Evolutionary conservation across 2,888 invertebrate species (phyloP), one percentile per base, ranked within the genome.

Genomic region (Amiota communis): DNA sequence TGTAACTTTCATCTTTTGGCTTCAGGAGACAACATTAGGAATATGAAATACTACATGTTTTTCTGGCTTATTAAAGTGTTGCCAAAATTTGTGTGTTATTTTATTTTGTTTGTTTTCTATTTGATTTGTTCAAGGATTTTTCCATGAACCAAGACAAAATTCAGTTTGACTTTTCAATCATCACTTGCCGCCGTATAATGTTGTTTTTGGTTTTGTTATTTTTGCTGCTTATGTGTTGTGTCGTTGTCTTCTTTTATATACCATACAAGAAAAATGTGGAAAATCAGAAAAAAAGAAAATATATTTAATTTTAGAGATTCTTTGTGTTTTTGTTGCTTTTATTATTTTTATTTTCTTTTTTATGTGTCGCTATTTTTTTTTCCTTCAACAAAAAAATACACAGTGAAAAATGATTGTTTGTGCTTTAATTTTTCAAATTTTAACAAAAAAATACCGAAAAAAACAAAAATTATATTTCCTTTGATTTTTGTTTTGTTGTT

Each of bases 221-320:
- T 23, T 23, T 23, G 23, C 23, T 23, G 23, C 23, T 23, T 23
- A 1, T 1, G 1, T 36, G 36, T 36, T 36, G 36, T 36, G 36
- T 36, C 36, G 36, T 6, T 36, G 36, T 36, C 36, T 36, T 36
- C 36, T 36, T 36, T 36, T 36, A 36, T 36, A 36, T 36, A 36
- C 36, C n/a, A 23, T 23, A 36, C 36, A 36, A 36, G 36, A 6
- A 36, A 36, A 36, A 36, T 36, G 23, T 23, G 23, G 23, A 23
- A 23, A 23, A 23, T 23, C 23, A 23, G 23, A 23, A 23, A 47
- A 12, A 8, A 15, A 36, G 1, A 36, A 36, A 4, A 36, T 36
- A 36, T 6, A 36, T 61, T 57, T 59, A 63, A 61, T 61, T 73
- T 73, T 69, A 72, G 63, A 71, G 48, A 57, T 72, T 75, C 69